These are phyloP conservation scores for Odontesthes bonariensis DNA, from an alignment of 2,113 vertebrate species.

Conservation along the genomic window DNA sequence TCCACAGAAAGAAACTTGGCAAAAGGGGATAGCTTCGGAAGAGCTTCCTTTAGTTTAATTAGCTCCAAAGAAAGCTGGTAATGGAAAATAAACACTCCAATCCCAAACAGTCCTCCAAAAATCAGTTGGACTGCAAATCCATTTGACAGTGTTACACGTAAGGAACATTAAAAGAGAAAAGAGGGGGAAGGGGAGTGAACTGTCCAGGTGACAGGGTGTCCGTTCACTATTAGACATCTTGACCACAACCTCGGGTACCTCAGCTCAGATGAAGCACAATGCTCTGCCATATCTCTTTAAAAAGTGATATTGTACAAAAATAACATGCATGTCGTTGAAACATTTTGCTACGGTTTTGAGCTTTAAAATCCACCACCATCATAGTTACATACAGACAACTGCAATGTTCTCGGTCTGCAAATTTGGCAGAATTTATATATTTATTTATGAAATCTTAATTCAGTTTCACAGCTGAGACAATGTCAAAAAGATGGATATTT, in stretches of 20 bases:
- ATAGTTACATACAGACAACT: slow-evolving; percentile 69
- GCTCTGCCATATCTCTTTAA: slow-evolving; percentile 56
- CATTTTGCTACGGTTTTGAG: slow-evolving; percentile 75
- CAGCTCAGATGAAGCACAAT: slow-evolving; percentile 55
- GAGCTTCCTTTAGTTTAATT: slow-evolving; percentile 55
- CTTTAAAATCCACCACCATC: slow-evolving; percentile 71
- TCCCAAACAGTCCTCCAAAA: slow-evolving; percentile 36
- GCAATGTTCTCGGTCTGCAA: slow-evolving; percentile 65
- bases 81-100: slow-evolving; percentile 40
- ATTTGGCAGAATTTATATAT: slow-evolving; percentile 73
- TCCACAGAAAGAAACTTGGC: slow-evolving; percentile 70
- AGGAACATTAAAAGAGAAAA: slow-evolving; percentile 50
- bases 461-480: slow-evolving; percentile 70
- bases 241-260: slow-evolving; percentile 55
- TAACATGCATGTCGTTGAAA: slow-evolving; percentile 77
- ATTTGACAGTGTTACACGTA: slow-evolving; percentile 47
- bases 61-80: slow-evolving; percentile 60
- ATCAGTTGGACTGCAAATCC: slow-evolving; percentile 44
- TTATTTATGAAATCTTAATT: slow-evolving; percentile 63
- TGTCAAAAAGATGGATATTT: slow-evolving; percentile 59
- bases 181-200: not conserved
- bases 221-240: slow-evolving; percentile 43
- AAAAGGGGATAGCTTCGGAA: slow-evolving; percentile 54
- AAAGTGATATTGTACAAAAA: slow-evolving; percentile 80
- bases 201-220: slow-evolving; percentile 42